A percentile compares a stretch with the other conserved stretches of the same genome.
These are phyloP conservation scores for Plebejus anna DNA, from an alignment of 2,888 invertebrate species.

Conservation along the genomic window DNA sequence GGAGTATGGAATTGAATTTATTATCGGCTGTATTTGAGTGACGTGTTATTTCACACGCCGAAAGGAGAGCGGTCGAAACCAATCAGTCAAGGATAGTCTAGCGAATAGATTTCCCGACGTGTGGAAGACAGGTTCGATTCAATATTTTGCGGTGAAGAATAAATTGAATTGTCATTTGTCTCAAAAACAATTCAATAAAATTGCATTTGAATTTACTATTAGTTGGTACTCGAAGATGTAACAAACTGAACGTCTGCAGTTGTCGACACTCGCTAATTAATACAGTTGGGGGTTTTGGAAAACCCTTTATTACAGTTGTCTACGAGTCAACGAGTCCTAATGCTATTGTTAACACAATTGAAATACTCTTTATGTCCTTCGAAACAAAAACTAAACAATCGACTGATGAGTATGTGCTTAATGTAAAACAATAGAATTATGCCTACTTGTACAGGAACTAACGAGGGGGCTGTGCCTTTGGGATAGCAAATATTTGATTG, in stretches of 20 bases:
- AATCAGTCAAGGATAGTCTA: slow-evolving; percentile 68
- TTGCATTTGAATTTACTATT: not conserved
- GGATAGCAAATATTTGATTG: slow-evolving; percentile 21
- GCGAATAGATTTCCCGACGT: slow-evolving; percentile 56
- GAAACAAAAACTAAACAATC: slow-evolving; percentile 24
- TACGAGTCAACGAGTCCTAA: not conserved
- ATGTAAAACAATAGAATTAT: slow-evolving; percentile 25
- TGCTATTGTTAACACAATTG: slow-evolving; percentile 7
- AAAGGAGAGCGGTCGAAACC: slow-evolving; percentile 52
- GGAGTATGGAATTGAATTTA: slow-evolving; percentile 76
- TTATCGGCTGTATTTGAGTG: slow-evolving; percentile 77
- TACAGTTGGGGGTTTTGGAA: not conserved
- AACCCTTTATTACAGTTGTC: not conserved
- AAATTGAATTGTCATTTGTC: slow-evolving; percentile 20
- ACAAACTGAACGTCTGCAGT: not conserved
- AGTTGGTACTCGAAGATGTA: not conserved
- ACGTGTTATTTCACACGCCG: slow-evolving; percentile 77
- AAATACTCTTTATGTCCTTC: not conserved
- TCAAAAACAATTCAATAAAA: not conserved
- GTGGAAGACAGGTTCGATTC: slow-evolving; percentile 21
- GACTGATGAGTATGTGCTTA: slow-evolving; percentile 2
- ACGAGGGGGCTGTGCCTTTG: slow-evolving; percentile 15
- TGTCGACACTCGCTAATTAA: not conserved
- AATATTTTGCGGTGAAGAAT: slow-evolving; percentile 1
- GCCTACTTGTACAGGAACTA: slow-evolving; percentile 8